These are phyloP conservation scores for Deroptyus accipitrinus DNA, from an alignment of 2,113 vertebrate genomes.

Conservation along the genomic window DNA sequence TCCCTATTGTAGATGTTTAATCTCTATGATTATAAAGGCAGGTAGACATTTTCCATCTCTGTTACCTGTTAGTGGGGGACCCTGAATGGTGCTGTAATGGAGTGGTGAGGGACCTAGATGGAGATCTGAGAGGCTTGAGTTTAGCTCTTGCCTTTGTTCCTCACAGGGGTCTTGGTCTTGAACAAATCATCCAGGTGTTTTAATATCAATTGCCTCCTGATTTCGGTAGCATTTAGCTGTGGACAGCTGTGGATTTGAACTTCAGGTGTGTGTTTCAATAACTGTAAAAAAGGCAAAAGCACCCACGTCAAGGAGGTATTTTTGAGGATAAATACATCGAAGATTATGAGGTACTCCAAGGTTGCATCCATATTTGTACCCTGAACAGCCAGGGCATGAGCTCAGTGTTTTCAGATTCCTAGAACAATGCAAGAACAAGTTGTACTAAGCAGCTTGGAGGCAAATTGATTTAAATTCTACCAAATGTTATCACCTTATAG, in stretches of 20 bases:
- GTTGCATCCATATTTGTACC: not conserved
- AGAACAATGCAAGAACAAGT: not conserved
- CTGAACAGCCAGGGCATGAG: not conserved
- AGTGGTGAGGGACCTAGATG: not conserved
- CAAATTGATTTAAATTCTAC: not conserved
- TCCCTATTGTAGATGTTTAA: not conserved
- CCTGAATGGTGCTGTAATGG: fast-evolving
- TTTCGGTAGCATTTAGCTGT: not conserved
- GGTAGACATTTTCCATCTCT: not conserved
- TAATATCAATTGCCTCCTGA: not conserved
- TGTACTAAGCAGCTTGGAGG: not conserved
- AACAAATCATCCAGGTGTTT: not conserved
- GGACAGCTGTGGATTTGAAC: not conserved
- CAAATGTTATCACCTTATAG: not conserved
- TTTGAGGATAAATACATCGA: not conserved
- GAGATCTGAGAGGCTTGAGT: not conserved
- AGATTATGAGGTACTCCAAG: not conserved
- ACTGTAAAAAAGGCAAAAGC: not conserved
- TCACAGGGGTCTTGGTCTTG: not conserved
- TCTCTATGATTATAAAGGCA: not conserved
- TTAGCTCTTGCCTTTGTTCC: not conserved
- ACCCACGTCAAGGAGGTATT: not conserved
- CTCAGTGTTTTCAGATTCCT: not conserved
- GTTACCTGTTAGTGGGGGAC: not conserved
- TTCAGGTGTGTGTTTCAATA: not conserved